phyloP scores from a whole-genome alignment of 2,797 vertebrate genomes.

The Argentina silus region DNA sequence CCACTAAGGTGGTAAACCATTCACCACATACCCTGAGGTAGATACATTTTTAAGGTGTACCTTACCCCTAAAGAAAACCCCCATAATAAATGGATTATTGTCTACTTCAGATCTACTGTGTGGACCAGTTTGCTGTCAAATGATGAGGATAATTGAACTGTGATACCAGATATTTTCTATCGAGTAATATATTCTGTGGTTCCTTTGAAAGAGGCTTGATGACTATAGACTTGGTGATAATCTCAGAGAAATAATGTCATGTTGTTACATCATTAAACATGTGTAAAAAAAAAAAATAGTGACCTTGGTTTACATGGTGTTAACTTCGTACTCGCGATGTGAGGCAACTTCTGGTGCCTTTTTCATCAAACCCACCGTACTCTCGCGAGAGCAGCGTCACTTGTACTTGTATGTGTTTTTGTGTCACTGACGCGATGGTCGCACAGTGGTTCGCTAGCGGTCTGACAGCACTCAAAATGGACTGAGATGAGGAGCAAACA shows the following conservation, averaged over 20 bases:
- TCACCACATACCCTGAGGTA: too few relatives aligned
- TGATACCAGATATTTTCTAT: too few relatives aligned
- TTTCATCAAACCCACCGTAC: not conserved
- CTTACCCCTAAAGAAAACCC: too few relatives aligned
- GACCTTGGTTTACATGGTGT: slow-evolving; percentile 5
- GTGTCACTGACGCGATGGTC: not conserved
- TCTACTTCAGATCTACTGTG: too few relatives aligned
- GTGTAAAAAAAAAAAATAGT: not conserved
- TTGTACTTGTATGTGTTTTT: not conserved
- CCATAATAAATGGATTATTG: too few relatives aligned
- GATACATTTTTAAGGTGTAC: too few relatives aligned
- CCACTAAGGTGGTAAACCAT: too few relatives aligned
- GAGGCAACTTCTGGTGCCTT: not conserved
- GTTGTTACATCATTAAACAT: not conserved
- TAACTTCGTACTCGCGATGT: slow-evolving; percentile 9
- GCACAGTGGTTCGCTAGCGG: not conserved
- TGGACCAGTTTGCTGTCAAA: too few relatives aligned
- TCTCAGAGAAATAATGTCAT: not conserved
- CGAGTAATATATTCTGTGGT: too few relatives aligned
- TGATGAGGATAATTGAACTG: too few relatives aligned
- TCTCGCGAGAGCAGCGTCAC: slow-evolving; percentile 10
- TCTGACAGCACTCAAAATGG: slow-evolving; percentile 48
- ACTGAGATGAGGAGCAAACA: slow-evolving; percentile 45
- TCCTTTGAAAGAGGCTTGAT: too few relatives aligned
- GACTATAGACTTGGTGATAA: too few relatives aligned